A percentile compares a stretch with the other conserved stretches of the same genome.
These are phyloP conservation scores for Zaprionus ghesquierei DNA, from an alignment of 1,140 invertebrate species.

Conservation along the genomic window DNA sequence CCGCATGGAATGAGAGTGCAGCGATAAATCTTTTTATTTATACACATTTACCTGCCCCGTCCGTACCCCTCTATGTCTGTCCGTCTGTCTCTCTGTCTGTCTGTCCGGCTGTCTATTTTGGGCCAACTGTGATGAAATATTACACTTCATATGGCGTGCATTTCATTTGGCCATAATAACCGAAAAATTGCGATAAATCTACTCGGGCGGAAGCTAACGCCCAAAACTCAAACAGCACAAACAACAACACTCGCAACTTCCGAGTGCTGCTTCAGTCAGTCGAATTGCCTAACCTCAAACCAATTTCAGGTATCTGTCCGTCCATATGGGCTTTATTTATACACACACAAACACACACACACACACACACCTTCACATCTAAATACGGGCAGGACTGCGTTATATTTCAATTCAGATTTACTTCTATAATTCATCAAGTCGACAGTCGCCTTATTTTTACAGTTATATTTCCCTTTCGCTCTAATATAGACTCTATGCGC, in stretches of 20 bases:
- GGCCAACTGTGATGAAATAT: conserved; percentile 69
- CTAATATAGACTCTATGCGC: not conserved
- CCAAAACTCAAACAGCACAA: not conserved
- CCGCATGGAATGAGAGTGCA: conserved; percentile 29
- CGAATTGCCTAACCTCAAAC: conserved; percentile 8
- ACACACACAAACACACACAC: conserved; percentile 15
- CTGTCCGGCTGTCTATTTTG: conserved; percentile 12
- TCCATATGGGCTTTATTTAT: conserved; percentile 13
- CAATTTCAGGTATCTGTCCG: conserved; percentile 21
- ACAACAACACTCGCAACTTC: not conserved
- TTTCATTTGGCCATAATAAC: conserved; percentile 74
- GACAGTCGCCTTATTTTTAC: conserved; percentile 35
- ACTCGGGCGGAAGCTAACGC: not conserved
- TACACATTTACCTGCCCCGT: conserved; percentile 42
- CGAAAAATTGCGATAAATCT: conserved; percentile 57
- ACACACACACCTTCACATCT: conserved; percentile 19
- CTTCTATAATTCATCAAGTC: conserved; percentile 77
- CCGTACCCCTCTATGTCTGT: not conserved
- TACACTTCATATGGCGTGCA: conserved; percentile 68
- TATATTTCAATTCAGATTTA: conserved; percentile 79
- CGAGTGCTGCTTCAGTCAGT: not conserved
- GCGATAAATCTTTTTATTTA: conserved; percentile 71
- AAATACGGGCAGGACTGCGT: conserved; percentile 40
- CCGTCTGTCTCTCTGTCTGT: not conserved
- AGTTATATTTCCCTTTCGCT: not conserved